phyloP scores from a whole-genome alignment of 1,140 invertebrate genomes.

The Prorops nasuta region DNA sequence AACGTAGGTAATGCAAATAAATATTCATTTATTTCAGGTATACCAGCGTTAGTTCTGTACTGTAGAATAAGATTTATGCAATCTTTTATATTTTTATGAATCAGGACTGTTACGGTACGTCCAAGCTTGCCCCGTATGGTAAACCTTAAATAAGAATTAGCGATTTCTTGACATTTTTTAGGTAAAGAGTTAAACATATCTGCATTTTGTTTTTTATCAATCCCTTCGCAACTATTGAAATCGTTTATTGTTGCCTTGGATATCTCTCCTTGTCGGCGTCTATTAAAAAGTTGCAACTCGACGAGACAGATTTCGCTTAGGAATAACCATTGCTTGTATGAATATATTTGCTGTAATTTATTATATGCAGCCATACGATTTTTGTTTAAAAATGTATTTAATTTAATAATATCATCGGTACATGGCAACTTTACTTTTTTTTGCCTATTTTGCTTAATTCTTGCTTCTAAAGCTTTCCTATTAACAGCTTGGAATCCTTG shows the following conservation, averaged over 20 bases:
- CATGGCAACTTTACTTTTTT: constrained; percentile 20
- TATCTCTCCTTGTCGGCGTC: constrained; percentile 7
- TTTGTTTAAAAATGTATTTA: constrained; percentile 12
- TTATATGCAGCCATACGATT: constrained; percentile 5
- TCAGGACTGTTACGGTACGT: neutral
- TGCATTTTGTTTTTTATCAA: neutral
- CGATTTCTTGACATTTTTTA: neutral
- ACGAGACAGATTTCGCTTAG: constrained; percentile 4
- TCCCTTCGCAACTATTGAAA: constrained; percentile 1
- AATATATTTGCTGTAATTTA: constrained; percentile 5
- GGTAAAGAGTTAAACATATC: neutral
- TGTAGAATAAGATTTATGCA: constrained; percentile 6
- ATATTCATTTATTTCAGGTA: constrained; percentile 7
- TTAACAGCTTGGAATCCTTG: no score
- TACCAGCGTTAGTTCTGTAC: constrained; percentile 7
- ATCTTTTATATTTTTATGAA: neutral
- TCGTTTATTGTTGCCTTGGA: constrained; percentile 4
- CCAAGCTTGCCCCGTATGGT: constrained; percentile 5
- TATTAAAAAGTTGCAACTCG: constrained; percentile 7
- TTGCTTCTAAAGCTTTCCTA: constrained; percentile 23
- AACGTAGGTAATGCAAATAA: constrained; percentile 17
- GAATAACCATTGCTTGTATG: constrained; percentile 4
- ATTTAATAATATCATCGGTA: constrained; percentile 17
- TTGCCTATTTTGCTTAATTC: constrained; percentile 13
- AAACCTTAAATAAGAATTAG: constrained; percentile 7